A percentile compares a stretch with the other conserved stretches of the same genome.
These are phyloP conservation scores for Hydrocynus forskahlii DNA, from an alignment of 2,797 vertebrate genomes.

Conservation along the genomic window DNA sequence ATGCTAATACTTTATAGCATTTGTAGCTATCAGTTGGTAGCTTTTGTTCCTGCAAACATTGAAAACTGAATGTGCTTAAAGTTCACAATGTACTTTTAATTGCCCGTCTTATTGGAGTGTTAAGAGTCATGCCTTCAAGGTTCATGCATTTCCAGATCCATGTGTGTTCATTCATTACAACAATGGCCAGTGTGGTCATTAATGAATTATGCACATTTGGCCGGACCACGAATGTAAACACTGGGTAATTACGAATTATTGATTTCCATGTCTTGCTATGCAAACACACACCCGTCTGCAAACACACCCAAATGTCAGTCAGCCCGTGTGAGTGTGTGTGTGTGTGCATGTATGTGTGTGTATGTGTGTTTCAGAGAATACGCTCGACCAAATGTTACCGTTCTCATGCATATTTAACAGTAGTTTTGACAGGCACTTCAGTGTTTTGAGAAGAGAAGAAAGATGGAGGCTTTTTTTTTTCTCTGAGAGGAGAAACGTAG, in stretches of 20 bases:
- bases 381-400: conserved; percentile 52
- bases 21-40: too few species aligned
- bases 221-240: conserved; percentile 49
- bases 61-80: background rate
- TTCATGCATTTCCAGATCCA: conserved; percentile 14
- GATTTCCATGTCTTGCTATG: conserved; percentile 53
- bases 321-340: conserved; percentile 3
- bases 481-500: conserved; percentile 37
- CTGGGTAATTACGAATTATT: conserved; percentile 56
- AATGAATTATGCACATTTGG: conserved; percentile 57
- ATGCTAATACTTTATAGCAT: too few species aligned
- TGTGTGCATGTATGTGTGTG: background rate
- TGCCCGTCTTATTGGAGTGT: background rate
- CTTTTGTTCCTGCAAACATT: too few species aligned
- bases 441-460: conserved; percentile 50
- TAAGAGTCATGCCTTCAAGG: conserved; percentile 1
- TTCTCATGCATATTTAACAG: conserved; percentile 57
- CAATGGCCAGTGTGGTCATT: background rate
- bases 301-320: conserved; percentile 58
- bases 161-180: conserved; percentile 6
- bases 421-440: conserved; percentile 55
- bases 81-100: background rate
- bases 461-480: conserved; percentile 43
- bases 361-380: conserved; percentile 42
- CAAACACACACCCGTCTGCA: conserved; percentile 57